Evolutionary conservation across 2,888 invertebrate genomes (phyloP).

Genomic region (Drosophila dives): DNA sequence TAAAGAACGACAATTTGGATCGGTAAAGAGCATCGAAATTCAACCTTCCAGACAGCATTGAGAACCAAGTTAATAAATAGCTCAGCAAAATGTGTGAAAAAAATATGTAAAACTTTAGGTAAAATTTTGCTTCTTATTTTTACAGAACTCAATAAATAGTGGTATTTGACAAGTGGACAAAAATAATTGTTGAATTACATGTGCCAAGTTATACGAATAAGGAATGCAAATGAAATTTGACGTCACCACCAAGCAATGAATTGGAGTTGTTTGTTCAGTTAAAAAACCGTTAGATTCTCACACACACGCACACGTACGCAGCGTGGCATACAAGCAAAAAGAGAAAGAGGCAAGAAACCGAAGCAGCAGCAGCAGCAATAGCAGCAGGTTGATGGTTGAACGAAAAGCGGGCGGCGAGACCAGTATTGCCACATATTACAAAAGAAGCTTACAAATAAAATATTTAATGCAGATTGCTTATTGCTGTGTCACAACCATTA

Average conservation of each 20-base stretch:
- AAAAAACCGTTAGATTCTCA: constrained; percentile 47
- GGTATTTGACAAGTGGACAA: neutral
- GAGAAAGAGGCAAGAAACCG: constrained; percentile 37
- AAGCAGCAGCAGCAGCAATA: constrained; percentile 16
- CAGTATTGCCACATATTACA: constrained; percentile 53
- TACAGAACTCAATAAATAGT: neutral
- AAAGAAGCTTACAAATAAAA: constrained; percentile 6
- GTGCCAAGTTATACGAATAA: constrained; percentile 26
- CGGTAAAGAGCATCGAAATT: neutral
- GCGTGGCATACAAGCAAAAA: constrained; percentile 19
- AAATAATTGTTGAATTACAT: constrained; percentile 17
- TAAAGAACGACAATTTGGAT: neutral
- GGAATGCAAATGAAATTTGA: constrained; percentile 39
- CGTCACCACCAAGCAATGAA: constrained; percentile 50
- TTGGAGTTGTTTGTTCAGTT: constrained; percentile 47
- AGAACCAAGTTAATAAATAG: neutral
- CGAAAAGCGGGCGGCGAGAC: constrained; percentile 22
- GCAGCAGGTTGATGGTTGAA: constrained; percentile 44
- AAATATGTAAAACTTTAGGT: neutral
- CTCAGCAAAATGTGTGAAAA: neutral
- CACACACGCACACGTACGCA: constrained; percentile 2
- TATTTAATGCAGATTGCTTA: constrained; percentile 24
- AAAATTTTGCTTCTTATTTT: neutral
- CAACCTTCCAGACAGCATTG: neutral
- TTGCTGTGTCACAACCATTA: constrained; percentile 3